A percentile compares a stretch with the other conserved stretches of the same genome.
These are phyloP conservation scores for Pogonomyrmex barbatus DNA, from an alignment of 1,140 invertebrate genomes.

Conservation along the genomic window DNA sequence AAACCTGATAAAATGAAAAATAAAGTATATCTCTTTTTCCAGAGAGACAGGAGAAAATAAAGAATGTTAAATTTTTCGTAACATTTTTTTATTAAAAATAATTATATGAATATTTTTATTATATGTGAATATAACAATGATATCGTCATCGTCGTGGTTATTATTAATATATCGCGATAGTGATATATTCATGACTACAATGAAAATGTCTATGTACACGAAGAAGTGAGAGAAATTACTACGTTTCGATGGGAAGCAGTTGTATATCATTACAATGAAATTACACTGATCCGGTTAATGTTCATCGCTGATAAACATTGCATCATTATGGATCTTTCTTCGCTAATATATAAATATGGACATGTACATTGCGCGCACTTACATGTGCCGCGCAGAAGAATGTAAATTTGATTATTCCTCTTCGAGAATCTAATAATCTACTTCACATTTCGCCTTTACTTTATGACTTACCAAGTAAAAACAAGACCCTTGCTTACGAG, in stretches of 20 bases:
- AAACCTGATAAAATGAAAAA: neutral
- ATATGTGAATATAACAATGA: slow-evolving; percentile 29
- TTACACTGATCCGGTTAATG: slow-evolving; percentile 24
- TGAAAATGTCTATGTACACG: slow-evolving; percentile 65
- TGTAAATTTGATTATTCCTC: slow-evolving; percentile 16
- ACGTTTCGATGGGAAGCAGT: slow-evolving; percentile 25
- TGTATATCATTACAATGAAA: slow-evolving; percentile 34
- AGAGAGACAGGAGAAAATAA: neutral
- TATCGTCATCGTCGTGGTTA: slow-evolving; percentile 1
- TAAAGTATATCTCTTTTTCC: neutral
- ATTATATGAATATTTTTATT: slow-evolving; percentile 46
- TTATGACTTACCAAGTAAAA: neutral
- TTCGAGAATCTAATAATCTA: neutral
- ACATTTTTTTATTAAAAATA: slow-evolving; percentile 73
- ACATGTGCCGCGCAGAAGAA: neutral
- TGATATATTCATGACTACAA: slow-evolving; percentile 35
- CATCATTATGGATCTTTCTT: slow-evolving; percentile 39
- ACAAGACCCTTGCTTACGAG: neutral
- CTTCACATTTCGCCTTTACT: neutral
- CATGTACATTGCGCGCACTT: neutral
- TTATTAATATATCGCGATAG: slow-evolving; percentile 30
- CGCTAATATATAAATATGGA: slow-evolving; percentile 59
- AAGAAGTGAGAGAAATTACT: neutral
- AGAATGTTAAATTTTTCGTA: slow-evolving; percentile 8
- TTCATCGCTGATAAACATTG: slow-evolving; percentile 50